Evolutionary conservation across 1,140 invertebrate species (phyloP).

Genomic region (Sesamia nonagrioides): DNA sequence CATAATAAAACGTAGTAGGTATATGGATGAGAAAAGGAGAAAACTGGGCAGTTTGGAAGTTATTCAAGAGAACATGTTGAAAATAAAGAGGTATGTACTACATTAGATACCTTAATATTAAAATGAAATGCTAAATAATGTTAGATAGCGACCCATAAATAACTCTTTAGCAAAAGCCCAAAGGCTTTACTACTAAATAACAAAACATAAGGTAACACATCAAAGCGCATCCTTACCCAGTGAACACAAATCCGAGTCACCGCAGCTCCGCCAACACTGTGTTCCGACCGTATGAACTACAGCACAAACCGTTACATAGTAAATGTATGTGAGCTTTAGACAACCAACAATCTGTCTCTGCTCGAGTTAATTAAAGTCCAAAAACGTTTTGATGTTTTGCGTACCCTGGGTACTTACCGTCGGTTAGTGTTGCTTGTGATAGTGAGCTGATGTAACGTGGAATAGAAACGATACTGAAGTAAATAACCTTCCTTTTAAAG

Average conservation of each 20-base stretch:
- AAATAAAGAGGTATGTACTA: too few relatives aligned
- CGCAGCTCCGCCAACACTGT: neutral
- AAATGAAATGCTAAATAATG: too few relatives aligned
- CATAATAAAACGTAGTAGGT: too few relatives aligned
- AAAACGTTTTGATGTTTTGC: constrained; percentile 3
- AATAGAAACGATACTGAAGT: neutral
- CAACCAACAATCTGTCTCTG: neutral
- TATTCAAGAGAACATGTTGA: too few relatives aligned
- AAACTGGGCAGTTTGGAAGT: too few relatives aligned
- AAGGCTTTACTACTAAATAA: neutral
- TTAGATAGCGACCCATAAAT: too few relatives aligned
- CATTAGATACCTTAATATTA: too few relatives aligned
- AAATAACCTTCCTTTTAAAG: too few relatives aligned
- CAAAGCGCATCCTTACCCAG: neutral
- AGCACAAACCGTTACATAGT: neutral
- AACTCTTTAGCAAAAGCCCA: too few relatives aligned
- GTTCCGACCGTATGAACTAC: neutral
- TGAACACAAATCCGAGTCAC: neutral
- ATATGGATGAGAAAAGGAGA: too few relatives aligned
- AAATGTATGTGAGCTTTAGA: neutral
- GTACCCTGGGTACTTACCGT: neutral
- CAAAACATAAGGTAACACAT: neutral
- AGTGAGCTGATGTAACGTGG: neutral
- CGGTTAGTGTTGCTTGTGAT: neutral
- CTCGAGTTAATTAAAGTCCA: constrained; percentile 12